phyloP scores from a whole-genome alignment of 2,888 invertebrate genomes.

The Nasonia oneida region DNA sequence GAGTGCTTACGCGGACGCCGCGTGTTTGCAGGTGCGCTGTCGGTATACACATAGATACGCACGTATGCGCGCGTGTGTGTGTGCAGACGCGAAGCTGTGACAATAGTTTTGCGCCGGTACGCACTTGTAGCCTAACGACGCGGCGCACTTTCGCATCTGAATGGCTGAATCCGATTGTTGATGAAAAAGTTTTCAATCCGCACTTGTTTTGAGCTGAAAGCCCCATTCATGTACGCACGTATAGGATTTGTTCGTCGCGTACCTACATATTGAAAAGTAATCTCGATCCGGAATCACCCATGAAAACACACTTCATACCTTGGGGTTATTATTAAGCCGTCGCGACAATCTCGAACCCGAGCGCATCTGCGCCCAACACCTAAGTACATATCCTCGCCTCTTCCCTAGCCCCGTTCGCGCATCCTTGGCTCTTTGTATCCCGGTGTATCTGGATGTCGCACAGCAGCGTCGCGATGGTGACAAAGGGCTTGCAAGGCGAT shows the following conservation, averaged over 20 bases:
- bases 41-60: neutral
- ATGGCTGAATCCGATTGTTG: neutral
- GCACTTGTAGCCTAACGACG: neutral
- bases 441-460: neutral
- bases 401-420: neutral
- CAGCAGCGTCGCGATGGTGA: constrained; percentile 64
- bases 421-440: constrained; percentile 37
- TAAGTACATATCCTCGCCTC: constrained; percentile 39
- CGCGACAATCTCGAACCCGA: constrained; percentile 68
- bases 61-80: neutral
- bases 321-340: constrained; percentile 68
- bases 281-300: neutral
- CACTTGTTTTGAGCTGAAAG: neutral
- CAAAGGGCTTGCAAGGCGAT: constrained; percentile 57
- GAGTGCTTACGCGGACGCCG: constrained; percentile 50
- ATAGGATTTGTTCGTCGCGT: too few species aligned
- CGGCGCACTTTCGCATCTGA: constrained; percentile 6
- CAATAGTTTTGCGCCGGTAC: constrained; percentile 20
- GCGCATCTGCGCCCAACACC: constrained; percentile 74
- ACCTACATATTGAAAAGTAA: neutral
- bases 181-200: neutral
- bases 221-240: too few species aligned
- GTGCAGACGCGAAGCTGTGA: neutral
- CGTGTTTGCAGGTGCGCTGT: constrained; percentile 39
- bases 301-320: constrained; percentile 14